A percentile compares a stretch with the other conserved stretches of the same genome.
Conservation (phyloP, 2,797 vertebrate species). For the Chelmon rostratus region DNA sequence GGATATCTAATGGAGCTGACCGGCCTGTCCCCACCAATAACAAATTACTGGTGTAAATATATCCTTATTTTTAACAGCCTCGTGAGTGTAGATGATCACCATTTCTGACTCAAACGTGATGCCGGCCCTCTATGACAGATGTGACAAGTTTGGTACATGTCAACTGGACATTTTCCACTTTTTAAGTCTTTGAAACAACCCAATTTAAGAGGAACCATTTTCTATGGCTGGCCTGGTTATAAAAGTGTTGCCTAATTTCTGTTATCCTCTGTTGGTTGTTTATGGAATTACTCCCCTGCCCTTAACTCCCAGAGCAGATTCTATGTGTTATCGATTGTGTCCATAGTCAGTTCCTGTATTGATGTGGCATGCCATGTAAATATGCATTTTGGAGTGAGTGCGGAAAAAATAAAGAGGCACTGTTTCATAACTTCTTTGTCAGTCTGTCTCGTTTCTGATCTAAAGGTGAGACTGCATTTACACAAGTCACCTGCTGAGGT, state of each 20-base stretch:
- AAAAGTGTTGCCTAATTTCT: conserved; percentile 71
- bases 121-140: conserved; percentile 39
- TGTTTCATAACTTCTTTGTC: conserved; percentile 84
- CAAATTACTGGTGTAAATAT: conserved; percentile 62
- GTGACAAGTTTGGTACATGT: conserved; percentile 50
- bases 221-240: conserved; percentile 74
- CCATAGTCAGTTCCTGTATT: conserved; percentile 88
- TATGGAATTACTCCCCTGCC: conserved; percentile 49
- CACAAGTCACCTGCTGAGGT: background rate
- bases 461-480: background rate
- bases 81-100: conserved; percentile 39
- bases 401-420: conserved; percentile 88
- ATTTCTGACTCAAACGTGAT: conserved; percentile 22
- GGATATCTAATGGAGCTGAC: conserved; percentile 47
- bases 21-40: conserved; percentile 42
- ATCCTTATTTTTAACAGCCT: conserved; percentile 55
- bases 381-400: conserved; percentile 90
- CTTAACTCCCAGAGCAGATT: conserved; percentile 79
- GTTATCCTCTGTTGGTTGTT: conserved; percentile 68
- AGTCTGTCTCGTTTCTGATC: conserved; percentile 14
- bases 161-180: conserved; percentile 67
- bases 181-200: conserved; percentile 72
- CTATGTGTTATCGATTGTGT: conserved; percentile 85
- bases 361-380: conserved; percentile 92
- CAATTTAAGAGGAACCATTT: conserved; percentile 70